Evolutionary conservation across 2,888 invertebrate genomes (phyloP).

Genomic region (Oligia strigilis): DNA sequence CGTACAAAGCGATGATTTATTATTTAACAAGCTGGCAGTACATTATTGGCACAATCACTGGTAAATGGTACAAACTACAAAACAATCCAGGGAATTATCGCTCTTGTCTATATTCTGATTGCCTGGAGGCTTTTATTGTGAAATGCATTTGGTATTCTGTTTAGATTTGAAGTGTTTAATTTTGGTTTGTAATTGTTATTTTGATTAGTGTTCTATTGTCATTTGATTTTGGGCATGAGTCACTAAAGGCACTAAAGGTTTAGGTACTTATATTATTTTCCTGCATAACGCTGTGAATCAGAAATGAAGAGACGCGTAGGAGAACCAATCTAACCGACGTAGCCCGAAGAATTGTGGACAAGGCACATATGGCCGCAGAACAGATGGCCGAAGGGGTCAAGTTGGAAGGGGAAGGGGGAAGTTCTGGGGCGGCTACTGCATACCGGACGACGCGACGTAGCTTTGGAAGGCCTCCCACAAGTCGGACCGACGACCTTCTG

Average conservation of each 20-base stretch:
- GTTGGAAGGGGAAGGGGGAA: too few relatives aligned
- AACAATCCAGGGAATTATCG: conserved; percentile 35
- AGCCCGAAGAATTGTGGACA: neutral
- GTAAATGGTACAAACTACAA: conserved; percentile 38
- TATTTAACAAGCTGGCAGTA: conserved; percentile 48
- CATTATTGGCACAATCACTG: conserved; percentile 45
- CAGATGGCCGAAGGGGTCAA: neutral
- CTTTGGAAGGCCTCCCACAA: neutral
- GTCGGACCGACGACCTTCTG: neutral
- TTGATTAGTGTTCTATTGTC: neutral
- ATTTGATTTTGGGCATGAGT: neutral
- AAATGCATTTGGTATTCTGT: conserved; percentile 13
- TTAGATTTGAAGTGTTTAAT: conserved; percentile 18
- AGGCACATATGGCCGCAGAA: neutral
- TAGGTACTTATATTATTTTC: neutral
- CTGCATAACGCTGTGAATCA: neutral
- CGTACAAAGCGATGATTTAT: conserved; percentile 47
- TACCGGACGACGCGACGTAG: neutral
- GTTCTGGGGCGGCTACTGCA: neutral
- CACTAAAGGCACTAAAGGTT: neutral
- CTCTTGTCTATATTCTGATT: conserved; percentile 30
- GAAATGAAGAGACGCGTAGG: neutral
- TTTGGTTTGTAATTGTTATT: neutral
- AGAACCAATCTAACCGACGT: neutral
- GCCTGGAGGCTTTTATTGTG: conserved; percentile 42